A percentile compares a stretch with the other conserved stretches of the same genome.
Evolutionary conservation across 1,140 invertebrate genomes (phyloP).

Genomic region (Pogonus chalceus): DNA sequence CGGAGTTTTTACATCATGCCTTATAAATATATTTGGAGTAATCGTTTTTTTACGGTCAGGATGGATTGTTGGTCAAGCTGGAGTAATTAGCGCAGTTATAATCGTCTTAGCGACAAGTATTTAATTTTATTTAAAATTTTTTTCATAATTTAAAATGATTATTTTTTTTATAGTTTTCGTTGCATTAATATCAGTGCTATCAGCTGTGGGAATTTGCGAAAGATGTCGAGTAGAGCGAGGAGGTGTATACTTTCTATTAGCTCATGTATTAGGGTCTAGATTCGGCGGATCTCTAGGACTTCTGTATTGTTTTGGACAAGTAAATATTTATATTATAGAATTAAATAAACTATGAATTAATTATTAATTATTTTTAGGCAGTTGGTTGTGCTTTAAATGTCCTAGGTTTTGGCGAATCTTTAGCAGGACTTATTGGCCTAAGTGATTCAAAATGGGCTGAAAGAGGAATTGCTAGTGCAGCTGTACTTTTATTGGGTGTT

Average conservation of each 20-base stretch:
- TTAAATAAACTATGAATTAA: background rate
- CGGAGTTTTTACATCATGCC: conserved; percentile 88
- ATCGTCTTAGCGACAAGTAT: conserved; percentile 79
- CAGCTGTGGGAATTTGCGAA: conserved; percentile 93
- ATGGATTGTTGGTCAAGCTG: conserved; percentile 94
- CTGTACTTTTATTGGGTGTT: conserved; percentile 69
- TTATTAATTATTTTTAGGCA: conserved; percentile 48
- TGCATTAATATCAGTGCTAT: conserved; percentile 81
- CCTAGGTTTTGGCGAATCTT: conserved; percentile 88
- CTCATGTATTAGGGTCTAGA: conserved; percentile 85
- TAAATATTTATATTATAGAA: conserved; percentile 31
- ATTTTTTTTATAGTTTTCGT: conserved; percentile 60
- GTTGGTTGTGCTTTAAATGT: conserved; percentile 92
- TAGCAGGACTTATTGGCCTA: conserved; percentile 71
- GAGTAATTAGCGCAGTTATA: conserved; percentile 75
- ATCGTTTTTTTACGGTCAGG: conserved; percentile 93
- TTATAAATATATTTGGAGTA: conserved; percentile 95
- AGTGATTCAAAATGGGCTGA: conserved; percentile 63
- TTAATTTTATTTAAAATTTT: conserved; percentile 7
- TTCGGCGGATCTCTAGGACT: conserved; percentile 86
- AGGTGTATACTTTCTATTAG: conserved; percentile 89
- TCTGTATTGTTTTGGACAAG: conserved; percentile 92
- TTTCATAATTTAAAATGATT: conserved; percentile 3
- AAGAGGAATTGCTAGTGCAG: conserved; percentile 67
- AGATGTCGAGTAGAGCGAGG: conserved; percentile 88